Percentiles rank a stretch among this genome's conserved stretches.
Conservation (phyloP, 2,797 vertebrate genomes). For the Trachurus trachurus region DNA sequence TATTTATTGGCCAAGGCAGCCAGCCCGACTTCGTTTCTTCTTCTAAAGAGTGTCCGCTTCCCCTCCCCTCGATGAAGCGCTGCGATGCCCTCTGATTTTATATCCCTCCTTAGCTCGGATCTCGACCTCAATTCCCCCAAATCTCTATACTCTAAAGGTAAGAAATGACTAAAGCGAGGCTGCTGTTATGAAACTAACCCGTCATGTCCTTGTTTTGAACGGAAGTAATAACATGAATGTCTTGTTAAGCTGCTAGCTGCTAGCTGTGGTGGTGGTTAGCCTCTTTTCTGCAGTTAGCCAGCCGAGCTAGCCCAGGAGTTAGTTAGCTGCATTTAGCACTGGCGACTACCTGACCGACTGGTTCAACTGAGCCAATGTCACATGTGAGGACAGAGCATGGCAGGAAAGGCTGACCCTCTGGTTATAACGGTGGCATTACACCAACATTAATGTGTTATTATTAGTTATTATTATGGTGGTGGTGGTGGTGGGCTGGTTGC, state of each 20-base stretch:
- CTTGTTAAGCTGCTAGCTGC: conserved; percentile 80
- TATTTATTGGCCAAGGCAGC: conserved; percentile 56
- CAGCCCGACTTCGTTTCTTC: conserved; percentile 68
- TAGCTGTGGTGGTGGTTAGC: conserved; percentile 70
- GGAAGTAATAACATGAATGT: conserved; percentile 32
- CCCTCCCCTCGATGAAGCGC: conserved; percentile 87
- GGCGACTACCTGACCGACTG: conserved; percentile 43
- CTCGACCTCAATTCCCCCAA: conserved; percentile 97
- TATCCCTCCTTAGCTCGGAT: conserved; percentile 96
- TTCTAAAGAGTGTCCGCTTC: conserved; percentile 82
- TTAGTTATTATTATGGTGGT: not conserved
- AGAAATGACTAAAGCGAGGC: conserved; percentile 56
- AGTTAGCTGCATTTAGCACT: conserved; percentile 62
- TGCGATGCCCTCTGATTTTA: conserved; percentile 99
- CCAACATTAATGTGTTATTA: not conserved
- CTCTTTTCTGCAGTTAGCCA: conserved; percentile 72
- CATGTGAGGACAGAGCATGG: conserved; percentile 24
- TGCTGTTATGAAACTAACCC: not conserved
- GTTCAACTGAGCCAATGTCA: conserved; percentile 42
- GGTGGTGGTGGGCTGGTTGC: not conserved
- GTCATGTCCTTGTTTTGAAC: conserved; percentile 28
- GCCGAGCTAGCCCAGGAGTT: conserved; percentile 67
- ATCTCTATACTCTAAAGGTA: conserved; percentile 97
- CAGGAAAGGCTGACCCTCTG: not conserved
- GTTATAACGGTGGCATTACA: not conserved